Conservation (phyloP, 2,888 invertebrate genomes). For the Chouioia cunea region DNA sequence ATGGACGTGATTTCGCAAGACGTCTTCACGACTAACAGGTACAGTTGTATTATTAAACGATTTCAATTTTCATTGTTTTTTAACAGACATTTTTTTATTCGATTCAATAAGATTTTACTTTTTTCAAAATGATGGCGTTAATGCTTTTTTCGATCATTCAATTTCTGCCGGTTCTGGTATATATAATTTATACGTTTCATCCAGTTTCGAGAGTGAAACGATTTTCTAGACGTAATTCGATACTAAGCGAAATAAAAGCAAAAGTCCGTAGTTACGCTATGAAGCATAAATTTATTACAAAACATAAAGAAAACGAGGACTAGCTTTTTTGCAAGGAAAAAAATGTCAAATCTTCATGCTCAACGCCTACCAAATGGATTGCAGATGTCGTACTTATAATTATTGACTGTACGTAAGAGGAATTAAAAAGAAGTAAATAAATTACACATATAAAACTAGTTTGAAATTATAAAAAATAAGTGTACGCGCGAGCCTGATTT, state of each 20-base stretch:
- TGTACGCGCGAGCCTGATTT: conserved; percentile 24
- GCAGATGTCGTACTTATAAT: conserved; percentile 62
- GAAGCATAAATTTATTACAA: conserved; percentile 34
- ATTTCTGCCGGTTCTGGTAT: too few relatives aligned
- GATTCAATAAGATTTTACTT: neutral
- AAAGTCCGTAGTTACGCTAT: conserved; percentile 36
- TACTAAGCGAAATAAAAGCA: conserved; percentile 38
- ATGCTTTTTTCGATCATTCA: neutral
- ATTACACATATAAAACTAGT: conserved; percentile 35
- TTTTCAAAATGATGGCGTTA: neutral
- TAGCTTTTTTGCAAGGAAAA: conserved; percentile 33
- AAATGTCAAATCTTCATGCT: conserved; percentile 57
- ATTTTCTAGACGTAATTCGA: conserved; percentile 44
- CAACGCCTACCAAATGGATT: conserved; percentile 60
- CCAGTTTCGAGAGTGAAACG: conserved; percentile 33
- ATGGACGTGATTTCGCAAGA: conserved; percentile 15
- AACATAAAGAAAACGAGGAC: conserved; percentile 1
- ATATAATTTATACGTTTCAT: conserved; percentile 19
- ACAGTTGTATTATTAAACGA: neutral
- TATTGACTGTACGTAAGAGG: conserved; percentile 60
- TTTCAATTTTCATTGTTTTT: neutral
- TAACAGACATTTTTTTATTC: neutral
- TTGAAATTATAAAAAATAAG: conserved; percentile 46
- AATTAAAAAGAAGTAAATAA: conserved; percentile 49
- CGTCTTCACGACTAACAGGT: too few relatives aligned